These are phyloP conservation scores for Polymixis flavicincta DNA, from an alignment of 2,888 invertebrate genomes.

Conservation along the genomic window DNA sequence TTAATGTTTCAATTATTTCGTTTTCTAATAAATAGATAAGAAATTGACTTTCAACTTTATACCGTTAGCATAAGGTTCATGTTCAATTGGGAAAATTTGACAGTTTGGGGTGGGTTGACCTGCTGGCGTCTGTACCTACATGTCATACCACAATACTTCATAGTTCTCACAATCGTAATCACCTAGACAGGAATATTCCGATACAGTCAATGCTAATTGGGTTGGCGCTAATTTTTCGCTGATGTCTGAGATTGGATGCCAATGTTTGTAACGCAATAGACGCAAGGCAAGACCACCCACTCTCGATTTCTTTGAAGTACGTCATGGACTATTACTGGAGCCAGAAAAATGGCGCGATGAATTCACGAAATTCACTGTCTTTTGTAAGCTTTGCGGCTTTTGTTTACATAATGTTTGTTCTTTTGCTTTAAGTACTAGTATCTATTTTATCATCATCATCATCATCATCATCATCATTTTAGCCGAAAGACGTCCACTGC, in stretches of 20 bases:
- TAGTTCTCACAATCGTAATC: background rate
- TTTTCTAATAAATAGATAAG: too few species aligned
- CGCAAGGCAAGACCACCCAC: background rate
- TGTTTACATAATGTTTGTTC: background rate
- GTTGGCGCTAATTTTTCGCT: conserved; percentile 19
- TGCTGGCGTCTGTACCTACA: too few species aligned
- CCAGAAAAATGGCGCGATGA: conserved; percentile 3
- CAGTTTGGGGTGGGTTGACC: too few species aligned
- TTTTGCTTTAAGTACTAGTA: background rate
- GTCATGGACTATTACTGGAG: conserved; percentile 2
- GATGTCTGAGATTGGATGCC: background rate
- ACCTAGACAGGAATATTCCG: conserved; percentile 8
- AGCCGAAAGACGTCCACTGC: too few species aligned
- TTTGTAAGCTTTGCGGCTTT: conserved; percentile 3
- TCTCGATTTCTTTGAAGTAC: conserved; percentile 17
- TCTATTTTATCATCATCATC: too few species aligned
- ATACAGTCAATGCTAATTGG: conserved; percentile 15
- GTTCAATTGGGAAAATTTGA: too few species aligned
- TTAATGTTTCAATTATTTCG: too few species aligned
- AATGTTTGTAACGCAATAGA: conserved; percentile 2
- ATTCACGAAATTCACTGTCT: background rate
- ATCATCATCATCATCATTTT: too few species aligned
- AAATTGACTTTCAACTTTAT: too few species aligned
- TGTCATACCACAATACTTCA: background rate
- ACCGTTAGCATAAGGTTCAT: too few species aligned